Evolutionary conservation across 2,888 invertebrate genomes (phyloP), one percentile per base, ranked within the genome.

Genomic region (Drosophila kambysellisi): DNA sequence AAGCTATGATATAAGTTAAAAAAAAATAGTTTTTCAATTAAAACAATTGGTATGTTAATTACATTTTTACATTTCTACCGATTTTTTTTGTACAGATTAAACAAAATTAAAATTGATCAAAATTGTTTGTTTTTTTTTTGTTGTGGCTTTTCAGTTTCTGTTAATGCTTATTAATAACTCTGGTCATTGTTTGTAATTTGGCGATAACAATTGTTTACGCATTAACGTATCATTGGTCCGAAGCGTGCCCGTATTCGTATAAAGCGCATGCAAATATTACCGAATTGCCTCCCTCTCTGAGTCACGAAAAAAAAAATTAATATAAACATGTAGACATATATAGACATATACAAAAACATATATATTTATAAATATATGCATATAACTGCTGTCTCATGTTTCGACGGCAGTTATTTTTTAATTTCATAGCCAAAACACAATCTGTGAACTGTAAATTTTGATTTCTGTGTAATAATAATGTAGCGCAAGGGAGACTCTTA

Each of bases 391-490:
- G 39, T 48, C 60, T 84, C 89, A 83, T 83, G 54, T 74, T 83
- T 54, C 71, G 70, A 57, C 32, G 46, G 43, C 52, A 75, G 29
- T 52, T 80, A 64, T 90, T 88, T 90, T 88, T 89, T 81, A 73
- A 90, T 86, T 90, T 89, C 87, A 89, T 73, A 83, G 86, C 80
- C 69, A 79, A 79, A 84, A 79, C 73, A 89, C 70, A 85, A 65
- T 64, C 54, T 56, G 60, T 64, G 48, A 57, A 60, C 35, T 73
- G 30, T 51, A 52, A 58, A 66, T 59, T 46, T 58, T 25, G 46
- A 39, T 63, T 48, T 48, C 39, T 39, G 15, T 60, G 37, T 35
- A 72, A 59, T 61, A 60, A 25, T 25, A 79, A 74, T 68, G 56
- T 72, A 81, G 67, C 71, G 74, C 82, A 82, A 62, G 65, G 76